phyloP scores from a whole-genome alignment of 2,888 invertebrate genomes.

The Perithous albicinctus region DNA sequence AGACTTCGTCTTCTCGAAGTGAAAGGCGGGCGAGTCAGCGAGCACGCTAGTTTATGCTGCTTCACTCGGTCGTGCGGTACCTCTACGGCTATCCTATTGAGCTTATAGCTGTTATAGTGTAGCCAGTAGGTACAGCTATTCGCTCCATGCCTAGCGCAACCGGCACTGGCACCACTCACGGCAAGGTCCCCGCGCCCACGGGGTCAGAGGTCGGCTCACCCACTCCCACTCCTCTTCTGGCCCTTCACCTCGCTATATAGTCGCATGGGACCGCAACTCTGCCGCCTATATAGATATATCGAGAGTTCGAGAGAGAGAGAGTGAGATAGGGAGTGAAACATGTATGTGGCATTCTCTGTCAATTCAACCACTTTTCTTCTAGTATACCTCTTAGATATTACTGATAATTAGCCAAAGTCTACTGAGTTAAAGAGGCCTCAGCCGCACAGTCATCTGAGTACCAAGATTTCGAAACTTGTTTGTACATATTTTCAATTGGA shows the following conservation, averaged over 20 bases:
- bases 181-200: constrained; percentile 82
- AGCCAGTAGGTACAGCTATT: constrained; percentile 2
- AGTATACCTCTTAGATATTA: too few species aligned
- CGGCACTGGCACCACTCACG: constrained; percentile 64
- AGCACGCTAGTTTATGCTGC: constrained; percentile 77
- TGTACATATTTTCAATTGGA: too few species aligned
- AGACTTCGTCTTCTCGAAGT: constrained; percentile 80
- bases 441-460: too few species aligned
- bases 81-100: constrained; percentile 33
- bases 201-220: constrained; percentile 84
- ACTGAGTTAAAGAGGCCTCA: too few species aligned
- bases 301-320: neutral
- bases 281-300: neutral
- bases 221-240: constrained; percentile 76
- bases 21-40: constrained; percentile 82
- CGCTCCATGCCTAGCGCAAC: constrained; percentile 22
- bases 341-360: too few species aligned
- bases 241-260: constrained; percentile 69
- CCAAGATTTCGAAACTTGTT: too few species aligned
- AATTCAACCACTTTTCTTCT: too few species aligned
- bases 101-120: constrained; percentile 6
- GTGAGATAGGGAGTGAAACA: too few species aligned
- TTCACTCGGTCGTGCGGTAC: constrained; percentile 60
- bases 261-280: constrained; percentile 34
- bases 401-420: too few species aligned